Evolutionary conservation across 2,888 invertebrate genomes (phyloP).

Genomic region (Hirtodrosophila trivittata): DNA sequence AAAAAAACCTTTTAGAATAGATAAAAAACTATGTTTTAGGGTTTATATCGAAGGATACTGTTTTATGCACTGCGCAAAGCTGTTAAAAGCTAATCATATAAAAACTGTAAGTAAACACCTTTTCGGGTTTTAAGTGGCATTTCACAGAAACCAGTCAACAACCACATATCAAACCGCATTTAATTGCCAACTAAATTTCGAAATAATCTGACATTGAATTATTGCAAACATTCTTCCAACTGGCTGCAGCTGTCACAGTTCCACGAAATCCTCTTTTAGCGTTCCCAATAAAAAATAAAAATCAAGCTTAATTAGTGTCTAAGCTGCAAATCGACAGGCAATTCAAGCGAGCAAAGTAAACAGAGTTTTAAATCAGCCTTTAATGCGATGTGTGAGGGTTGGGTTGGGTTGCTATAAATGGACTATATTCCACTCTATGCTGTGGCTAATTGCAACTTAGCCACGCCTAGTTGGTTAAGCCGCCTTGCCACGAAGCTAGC

Average conservation of each 20-base stretch:
- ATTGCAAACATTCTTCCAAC: slow-evolving; percentile 1
- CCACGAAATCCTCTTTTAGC: background rate
- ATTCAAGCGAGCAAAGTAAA: slow-evolving; percentile 54
- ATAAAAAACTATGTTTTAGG: background rate
- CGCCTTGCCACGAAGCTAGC: slow-evolving; percentile 52
- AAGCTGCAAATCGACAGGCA: slow-evolving; percentile 55
- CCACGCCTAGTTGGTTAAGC: slow-evolving; percentile 75
- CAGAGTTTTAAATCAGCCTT: slow-evolving; percentile 59
- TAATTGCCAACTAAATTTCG: slow-evolving; percentile 11
- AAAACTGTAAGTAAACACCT: background rate
- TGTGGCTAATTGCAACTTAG: slow-evolving; percentile 76
- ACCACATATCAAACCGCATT: slow-evolving; percentile 14
- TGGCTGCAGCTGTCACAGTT: background rate
- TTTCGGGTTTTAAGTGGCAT: too few relatives aligned
- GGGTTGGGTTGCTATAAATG: background rate
- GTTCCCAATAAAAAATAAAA: slow-evolving; percentile 18
- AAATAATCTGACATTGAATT: slow-evolving; percentile 21
- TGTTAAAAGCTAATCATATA: background rate
- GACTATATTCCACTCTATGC: slow-evolving; percentile 4
- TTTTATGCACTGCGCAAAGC: too few relatives aligned
- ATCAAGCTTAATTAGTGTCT: slow-evolving; percentile 63
- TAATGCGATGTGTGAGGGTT: too few relatives aligned
- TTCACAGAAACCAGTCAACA: background rate
- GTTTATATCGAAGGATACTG: too few relatives aligned
- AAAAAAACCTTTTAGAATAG: background rate